phyloP scores from a whole-genome alignment of 1,140 invertebrate species.

The Calliphora vicina region DNA sequence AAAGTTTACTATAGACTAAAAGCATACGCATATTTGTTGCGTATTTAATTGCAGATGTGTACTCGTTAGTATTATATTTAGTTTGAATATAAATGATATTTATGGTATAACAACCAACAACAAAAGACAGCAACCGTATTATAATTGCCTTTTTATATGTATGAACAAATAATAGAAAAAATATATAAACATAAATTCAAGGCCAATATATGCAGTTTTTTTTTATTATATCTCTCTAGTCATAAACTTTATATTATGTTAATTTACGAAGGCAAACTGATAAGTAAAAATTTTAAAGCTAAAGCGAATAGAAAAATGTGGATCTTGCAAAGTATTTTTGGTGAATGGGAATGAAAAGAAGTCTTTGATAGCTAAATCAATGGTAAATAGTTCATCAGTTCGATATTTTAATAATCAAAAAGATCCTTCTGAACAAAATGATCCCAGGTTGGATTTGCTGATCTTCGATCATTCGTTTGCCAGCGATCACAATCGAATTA shows the following conservation, averaged over 20 bases:
- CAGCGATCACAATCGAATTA: too few species aligned
- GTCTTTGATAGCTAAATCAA: too few species aligned
- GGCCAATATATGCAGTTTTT: conserved; percentile 8
- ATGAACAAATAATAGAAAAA: not conserved
- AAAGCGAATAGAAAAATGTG: too few species aligned
- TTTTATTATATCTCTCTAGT: not conserved
- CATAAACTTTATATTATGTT: not conserved
- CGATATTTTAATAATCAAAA: too few species aligned
- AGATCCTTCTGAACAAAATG: too few species aligned
- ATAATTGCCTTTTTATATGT: too few species aligned
- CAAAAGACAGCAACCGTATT: not conserved
- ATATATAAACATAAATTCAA: not conserved
- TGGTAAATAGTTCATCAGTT: too few species aligned
- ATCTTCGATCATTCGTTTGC: too few species aligned
- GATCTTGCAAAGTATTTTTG: too few species aligned
- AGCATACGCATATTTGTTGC: not conserved
- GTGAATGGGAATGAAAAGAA: too few species aligned
- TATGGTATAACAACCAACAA: not conserved
- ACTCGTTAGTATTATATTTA: not conserved
- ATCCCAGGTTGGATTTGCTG: too few species aligned
- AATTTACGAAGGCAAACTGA: not conserved
- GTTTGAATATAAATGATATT: not conserved
- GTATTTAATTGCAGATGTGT: not conserved
- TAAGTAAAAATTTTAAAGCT: too few species aligned
- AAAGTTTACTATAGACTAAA: not conserved